Conservation (phyloP, 1,140 invertebrate genomes). For the Drosophila chauvacae region DNA sequence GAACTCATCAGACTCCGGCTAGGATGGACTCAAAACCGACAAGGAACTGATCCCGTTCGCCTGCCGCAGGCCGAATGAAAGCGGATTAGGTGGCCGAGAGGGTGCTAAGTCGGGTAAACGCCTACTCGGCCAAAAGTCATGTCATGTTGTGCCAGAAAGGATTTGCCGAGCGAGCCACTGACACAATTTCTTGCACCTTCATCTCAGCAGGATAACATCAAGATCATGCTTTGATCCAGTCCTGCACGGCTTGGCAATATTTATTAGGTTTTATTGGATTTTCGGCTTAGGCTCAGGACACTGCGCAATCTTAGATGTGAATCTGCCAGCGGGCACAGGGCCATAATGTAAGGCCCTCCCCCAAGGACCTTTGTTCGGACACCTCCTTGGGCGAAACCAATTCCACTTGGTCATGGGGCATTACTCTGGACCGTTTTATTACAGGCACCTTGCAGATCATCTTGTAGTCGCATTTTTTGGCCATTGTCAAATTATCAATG, state of each 20-base stretch:
- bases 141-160: slow-evolving; percentile 77
- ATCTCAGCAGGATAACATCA: slow-evolving; percentile 13
- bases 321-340: slow-evolving; percentile 32
- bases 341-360: neutral
- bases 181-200: slow-evolving; percentile 73
- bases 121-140: slow-evolving; percentile 76
- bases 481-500: slow-evolving; percentile 38
- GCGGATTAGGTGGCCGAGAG: slow-evolving; percentile 68
- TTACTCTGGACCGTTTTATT: slow-evolving; percentile 41
- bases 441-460: slow-evolving; percentile 22
- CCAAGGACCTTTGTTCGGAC: slow-evolving; percentile 19
- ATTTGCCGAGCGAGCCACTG: slow-evolving; percentile 47
- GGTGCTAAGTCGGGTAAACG: slow-evolving; percentile 81
- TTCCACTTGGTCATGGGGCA: slow-evolving; percentile 65
- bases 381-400: slow-evolving; percentile 60
- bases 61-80: slow-evolving; percentile 45
- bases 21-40: slow-evolving; percentile 11
- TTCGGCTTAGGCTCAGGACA: slow-evolving; percentile 58
- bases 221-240: slow-evolving; percentile 48
- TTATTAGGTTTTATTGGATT: slow-evolving; percentile 82
- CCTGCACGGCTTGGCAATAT: slow-evolving; percentile 70
- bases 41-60: slow-evolving; percentile 58
- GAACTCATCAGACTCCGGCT: slow-evolving; percentile 61
- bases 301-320: slow-evolving; percentile 66
- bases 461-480: slow-evolving; percentile 32